Percentiles rank a stretch among this genome's conserved stretches.
Conservation (phyloP, 2,113 vertebrate genomes). For the Steatornis caripensis region DNA sequence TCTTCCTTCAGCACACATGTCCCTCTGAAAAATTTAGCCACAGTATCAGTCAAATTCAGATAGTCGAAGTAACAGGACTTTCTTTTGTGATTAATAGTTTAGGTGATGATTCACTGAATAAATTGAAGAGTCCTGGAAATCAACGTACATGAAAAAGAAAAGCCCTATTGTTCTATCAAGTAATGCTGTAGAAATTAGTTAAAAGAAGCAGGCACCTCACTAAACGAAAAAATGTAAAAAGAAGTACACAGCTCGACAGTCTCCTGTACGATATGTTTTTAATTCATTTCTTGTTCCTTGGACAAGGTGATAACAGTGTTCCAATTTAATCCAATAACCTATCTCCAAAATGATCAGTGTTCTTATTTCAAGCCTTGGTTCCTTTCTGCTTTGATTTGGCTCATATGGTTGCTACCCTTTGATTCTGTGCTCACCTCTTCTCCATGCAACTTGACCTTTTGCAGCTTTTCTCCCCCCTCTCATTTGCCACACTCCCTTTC, state of each 20-base stretch:
- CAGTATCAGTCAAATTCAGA: background rate
- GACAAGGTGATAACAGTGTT: constrained; percentile 54
- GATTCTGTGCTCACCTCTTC: constrained; percentile 58
- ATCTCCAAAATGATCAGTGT: constrained; percentile 54
- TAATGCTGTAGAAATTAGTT: constrained; percentile 6
- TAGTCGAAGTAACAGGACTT: background rate
- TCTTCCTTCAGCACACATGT: background rate
- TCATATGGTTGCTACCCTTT: constrained; percentile 49
- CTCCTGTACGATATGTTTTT: background rate
- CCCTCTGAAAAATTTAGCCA: constrained; percentile 8
- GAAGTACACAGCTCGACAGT: background rate
- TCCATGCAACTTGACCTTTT: constrained; percentile 66
- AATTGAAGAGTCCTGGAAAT: background rate
- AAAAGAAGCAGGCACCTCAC: constrained; percentile 11
- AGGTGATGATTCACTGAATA: background rate
- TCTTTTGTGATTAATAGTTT: background rate
- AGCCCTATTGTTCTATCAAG: constrained; percentile 1
- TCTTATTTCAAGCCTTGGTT: constrained; percentile 57
- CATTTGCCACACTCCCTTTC: constrained; percentile 57
- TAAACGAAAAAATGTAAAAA: constrained; percentile 46
- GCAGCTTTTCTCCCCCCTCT: constrained; percentile 43
- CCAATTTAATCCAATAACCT: constrained; percentile 62
- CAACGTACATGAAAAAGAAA: background rate
- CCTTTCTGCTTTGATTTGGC: constrained; percentile 49
- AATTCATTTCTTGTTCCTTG: constrained; percentile 52